Conservation (phyloP, 2,113 vertebrate genomes). For the Empidonax alnorum region DNA sequence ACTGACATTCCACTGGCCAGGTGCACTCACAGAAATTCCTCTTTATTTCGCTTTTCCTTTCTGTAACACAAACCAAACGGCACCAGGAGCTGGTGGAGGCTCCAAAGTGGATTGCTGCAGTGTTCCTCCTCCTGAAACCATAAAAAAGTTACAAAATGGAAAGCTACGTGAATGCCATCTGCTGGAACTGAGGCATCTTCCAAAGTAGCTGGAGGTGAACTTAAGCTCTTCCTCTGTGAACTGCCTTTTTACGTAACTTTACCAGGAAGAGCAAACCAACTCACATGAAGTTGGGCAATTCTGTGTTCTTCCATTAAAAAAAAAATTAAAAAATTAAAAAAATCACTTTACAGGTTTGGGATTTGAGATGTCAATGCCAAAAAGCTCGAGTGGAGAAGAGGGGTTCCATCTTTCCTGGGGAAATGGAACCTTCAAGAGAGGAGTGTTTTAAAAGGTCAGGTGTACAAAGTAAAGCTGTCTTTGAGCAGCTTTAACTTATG, state of each 20-base stretch:
- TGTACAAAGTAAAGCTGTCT: constrained; percentile 50
- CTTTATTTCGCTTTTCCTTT: background rate
- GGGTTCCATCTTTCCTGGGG: background rate
- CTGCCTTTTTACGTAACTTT: background rate
- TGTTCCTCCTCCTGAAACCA: background rate
- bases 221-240: background rate
- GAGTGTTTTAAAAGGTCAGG: constrained; percentile 28
- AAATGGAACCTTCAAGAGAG: background rate
- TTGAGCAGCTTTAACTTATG: constrained; percentile 68
- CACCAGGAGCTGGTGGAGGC: background rate
- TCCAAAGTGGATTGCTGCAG: background rate
- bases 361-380: background rate
- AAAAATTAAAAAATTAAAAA: background rate
- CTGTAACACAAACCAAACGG: background rate
- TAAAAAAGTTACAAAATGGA: background rate
- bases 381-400: background rate
- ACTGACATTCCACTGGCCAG: background rate
- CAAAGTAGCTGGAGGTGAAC: background rate
- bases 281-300: background rate
- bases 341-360: background rate
- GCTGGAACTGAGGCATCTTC: constrained; percentile 6
- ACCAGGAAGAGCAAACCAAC: background rate
- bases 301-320: background rate
- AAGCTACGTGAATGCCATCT: constrained; percentile 45
- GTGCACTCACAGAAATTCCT: background rate